Base-by-base conservation (phyloP, 1,140 invertebrate genomes). In the Drosophila navojoa region DNA sequence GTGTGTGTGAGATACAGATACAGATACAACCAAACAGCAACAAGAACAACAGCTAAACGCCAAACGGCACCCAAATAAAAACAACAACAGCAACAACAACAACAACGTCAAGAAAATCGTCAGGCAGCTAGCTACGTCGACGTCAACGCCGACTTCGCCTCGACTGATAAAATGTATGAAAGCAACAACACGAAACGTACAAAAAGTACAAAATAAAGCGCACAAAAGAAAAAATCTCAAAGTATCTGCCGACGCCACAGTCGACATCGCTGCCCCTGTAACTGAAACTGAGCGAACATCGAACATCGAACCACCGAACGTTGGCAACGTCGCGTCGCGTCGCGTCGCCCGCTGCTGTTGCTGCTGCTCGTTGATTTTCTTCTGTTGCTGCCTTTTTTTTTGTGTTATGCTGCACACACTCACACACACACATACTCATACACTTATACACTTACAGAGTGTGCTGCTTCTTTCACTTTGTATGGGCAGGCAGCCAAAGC, bases 131-230 rank as follows among this genome's bases (percentile, higher is more conserved):
- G 32, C 44, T 15, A 47, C 45, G 16, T 25, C 27, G 40, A 40
- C 63, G 49, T 61, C 32, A 50, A 50, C 63, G 61, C 25, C 38
- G 53, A 42, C 69, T 44, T 50, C 52, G 79, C 79, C 50, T 54
- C 79, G 80, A 85, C 80, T 84, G 80, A 84, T 84, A 84, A 84
- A 84, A 84, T 84, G 80, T 81, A 84, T 84, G 76, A 84, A 76
- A 70, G 62, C 80, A 60, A 22, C 42, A 58, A 27, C 55, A 55
- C 35, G 73, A 49, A 50, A 62, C 32, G 52, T 29, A 62, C 49
- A 77, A 49, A 50, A 62, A 22, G 52, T 29, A 62, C 49, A 75
- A 63, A 69, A 72, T 49, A 71, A 60, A 61, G 47, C 49, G 32
- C 16, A 69, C 45, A 63, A 63, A 63, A 53, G 49, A 69, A 64